A percentile compares a stretch with the other conserved stretches of the same genome.
Evolutionary conservation across 2,888 invertebrate genomes (phyloP).

Genomic region (Ophion ventricosus): DNA sequence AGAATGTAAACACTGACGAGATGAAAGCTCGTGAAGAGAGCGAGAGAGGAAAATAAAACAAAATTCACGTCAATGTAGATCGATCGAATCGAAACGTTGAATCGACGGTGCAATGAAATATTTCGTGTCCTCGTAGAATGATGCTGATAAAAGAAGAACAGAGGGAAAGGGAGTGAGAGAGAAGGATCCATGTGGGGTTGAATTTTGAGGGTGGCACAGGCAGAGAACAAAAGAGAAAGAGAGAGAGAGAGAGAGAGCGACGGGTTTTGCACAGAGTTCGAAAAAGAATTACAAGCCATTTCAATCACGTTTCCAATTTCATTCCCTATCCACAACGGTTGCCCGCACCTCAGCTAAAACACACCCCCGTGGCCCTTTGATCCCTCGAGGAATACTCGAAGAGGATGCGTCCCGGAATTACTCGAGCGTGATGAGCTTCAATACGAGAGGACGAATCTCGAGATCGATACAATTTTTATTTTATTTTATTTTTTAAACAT

Average conservation of each 20-base stretch:
- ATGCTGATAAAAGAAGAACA: slow-evolving; percentile 50
- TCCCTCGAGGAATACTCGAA: slow-evolving; percentile 58
- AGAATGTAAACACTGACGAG: no score
- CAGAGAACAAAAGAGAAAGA: slow-evolving; percentile 20
- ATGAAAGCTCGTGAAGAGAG: slow-evolving; percentile 66
- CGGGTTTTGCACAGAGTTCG: slow-evolving; percentile 56
- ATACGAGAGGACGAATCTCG: slow-evolving; percentile 52
- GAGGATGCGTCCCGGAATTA: slow-evolving; percentile 54
- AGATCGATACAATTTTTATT: slow-evolving; percentile 30
- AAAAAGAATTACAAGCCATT: slow-evolving; percentile 74
- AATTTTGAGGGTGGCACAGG: slow-evolving; percentile 13
- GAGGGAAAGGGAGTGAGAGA: slow-evolving; percentile 51
- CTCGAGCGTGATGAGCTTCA: slow-evolving; percentile 47
- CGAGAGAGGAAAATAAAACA: slow-evolving; percentile 81
- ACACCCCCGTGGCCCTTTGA: slow-evolving; percentile 66
- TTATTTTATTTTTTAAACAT: slow-evolving; percentile 16
- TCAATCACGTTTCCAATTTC: slow-evolving; percentile 75
- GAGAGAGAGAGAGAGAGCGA: slow-evolving; percentile 33
- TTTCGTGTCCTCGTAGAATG: slow-evolving; percentile 44
- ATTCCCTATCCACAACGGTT: slow-evolving; percentile 56
- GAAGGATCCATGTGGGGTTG: slow-evolving; percentile 34
- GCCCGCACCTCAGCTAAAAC: slow-evolving; percentile 45
- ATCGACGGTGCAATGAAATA: slow-evolving; percentile 51
- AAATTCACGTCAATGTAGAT: slow-evolving; percentile 75
- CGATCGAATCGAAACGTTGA: slow-evolving; percentile 33